Base-by-base conservation (phyloP, 2,797 vertebrate species). In the Avahi laniger region DNA sequence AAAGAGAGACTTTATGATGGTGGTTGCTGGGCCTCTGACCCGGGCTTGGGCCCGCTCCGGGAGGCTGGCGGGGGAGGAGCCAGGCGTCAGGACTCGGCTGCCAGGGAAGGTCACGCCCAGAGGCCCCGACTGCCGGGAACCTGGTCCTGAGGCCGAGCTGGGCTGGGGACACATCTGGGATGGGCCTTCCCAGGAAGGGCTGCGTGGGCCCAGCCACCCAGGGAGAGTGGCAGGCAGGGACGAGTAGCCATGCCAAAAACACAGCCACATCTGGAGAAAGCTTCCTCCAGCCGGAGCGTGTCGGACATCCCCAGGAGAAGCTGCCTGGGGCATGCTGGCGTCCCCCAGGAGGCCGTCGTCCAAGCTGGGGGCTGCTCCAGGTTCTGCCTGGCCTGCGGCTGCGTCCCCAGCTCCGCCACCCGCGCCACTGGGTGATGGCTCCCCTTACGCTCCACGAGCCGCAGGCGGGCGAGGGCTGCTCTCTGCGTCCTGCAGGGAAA, bases 361-460 rank as follows among this genome's bases (percentile, higher is more conserved):
- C 0, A 30, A 43, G 61, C 28, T 7, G 8, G 59, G 46, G 5
- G 30, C 11, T 28, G 3, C 14, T 35, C 28, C 0, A 0, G 43
- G 38, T 20, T 22, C 10, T n/a, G 0, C 14, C 28, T 3, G n/a
- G 22, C 43, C 69, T 41, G 59, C 5, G 0, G 81, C 48, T 10
- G 13, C 2, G 0, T 11, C 5, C 14, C 41, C 43, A 4, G 72
- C 15, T 17, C 4, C 50, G 1, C 89, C 12, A 9, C 4, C 65
- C 79, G 0, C 0, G 0, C 13, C 46, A 10, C 61, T 4, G 38
- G 89, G 15, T 4, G 2, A 10, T 11, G 38, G 54, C 15, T 70
- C 70, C 26, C n/a, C 7, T 13, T 5, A 14, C 0, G 0, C 52
- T 7, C 26, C 14, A 0, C 4, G 4, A 0, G 6, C 33, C 30